Conservation (phyloP, 1,140 invertebrate genomes). For the Heliconius hermathena region DNA sequence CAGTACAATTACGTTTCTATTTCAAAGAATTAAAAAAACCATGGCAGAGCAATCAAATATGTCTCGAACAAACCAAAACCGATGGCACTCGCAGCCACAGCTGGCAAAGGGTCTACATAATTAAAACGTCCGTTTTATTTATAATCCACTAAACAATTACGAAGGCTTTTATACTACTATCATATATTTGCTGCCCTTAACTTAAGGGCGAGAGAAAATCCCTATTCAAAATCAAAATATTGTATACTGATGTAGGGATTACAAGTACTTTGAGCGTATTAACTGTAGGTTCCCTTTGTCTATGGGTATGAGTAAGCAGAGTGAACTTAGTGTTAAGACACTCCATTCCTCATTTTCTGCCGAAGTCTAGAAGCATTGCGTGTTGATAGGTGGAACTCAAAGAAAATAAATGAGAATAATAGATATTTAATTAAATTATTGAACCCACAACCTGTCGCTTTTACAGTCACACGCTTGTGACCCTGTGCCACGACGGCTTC, state of each 20-base stretch:
- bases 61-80: slow-evolving; percentile 6
- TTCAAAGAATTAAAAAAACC: not conserved
- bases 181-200: slow-evolving; percentile 7
- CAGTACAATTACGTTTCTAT: no score
- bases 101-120: slow-evolving; percentile 27
- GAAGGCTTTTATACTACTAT: slow-evolving; percentile 6
- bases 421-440: no score
- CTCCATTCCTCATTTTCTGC: not conserved
- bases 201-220: not conserved
- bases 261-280: not conserved
- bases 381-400: no score
- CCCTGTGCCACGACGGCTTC: no score
- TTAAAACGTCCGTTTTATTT: slow-evolving; percentile 42
- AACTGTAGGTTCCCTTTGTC: no score
- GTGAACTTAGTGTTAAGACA: not conserved
- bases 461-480: no score
- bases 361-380: no score
- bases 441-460: no score
- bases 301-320: no score
- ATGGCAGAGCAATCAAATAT: not conserved
- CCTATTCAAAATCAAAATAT: not conserved
- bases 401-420: no score
- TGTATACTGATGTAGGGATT: not conserved
- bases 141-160: slow-evolving; percentile 41
- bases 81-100: slow-evolving; percentile 18